Conservation (phyloP, 2,797 vertebrate species). For the Melanotaenia nigrans region DNA sequence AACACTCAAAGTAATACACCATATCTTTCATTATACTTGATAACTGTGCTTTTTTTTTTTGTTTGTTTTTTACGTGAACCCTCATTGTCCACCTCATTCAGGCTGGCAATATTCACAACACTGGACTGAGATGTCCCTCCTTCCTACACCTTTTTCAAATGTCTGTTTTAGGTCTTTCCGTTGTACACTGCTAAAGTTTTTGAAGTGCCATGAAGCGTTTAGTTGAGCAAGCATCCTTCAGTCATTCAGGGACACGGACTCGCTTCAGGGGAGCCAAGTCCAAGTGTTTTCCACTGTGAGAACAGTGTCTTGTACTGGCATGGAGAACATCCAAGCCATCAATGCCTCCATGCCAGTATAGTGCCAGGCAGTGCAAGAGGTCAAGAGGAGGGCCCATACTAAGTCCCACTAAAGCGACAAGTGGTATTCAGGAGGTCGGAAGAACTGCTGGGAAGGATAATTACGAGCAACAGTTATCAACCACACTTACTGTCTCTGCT, state of each 20-base stretch:
- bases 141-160: slow-evolving; percentile 57
- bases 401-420: slow-evolving; percentile 86
- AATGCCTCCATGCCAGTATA: slow-evolving; percentile 81
- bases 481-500: slow-evolving; percentile 26
- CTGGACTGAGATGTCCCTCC: slow-evolving; percentile 51
- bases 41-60: slow-evolving; percentile 33
- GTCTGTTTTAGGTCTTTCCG: slow-evolving; percentile 69
- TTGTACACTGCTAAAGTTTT: slow-evolving; percentile 74
- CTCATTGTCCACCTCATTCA: slow-evolving; percentile 55
- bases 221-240: slow-evolving; percentile 79
- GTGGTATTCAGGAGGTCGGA: slow-evolving; percentile 77
- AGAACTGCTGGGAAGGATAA: slow-evolving; percentile 10
- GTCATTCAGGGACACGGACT: slow-evolving; percentile 75
- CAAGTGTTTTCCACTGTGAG: slow-evolving; percentile 61
- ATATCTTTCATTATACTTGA: slow-evolving; percentile 60
- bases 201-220: slow-evolving; percentile 83
- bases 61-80: slow-evolving; percentile 58
- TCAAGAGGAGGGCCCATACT: slow-evolving; percentile 74
- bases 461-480: slow-evolving; percentile 9
- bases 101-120: slow-evolving; percentile 45
- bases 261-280: slow-evolving; percentile 36
- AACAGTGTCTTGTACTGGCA: slow-evolving; percentile 75
- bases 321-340: slow-evolving; percentile 88
- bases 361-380: slow-evolving; percentile 79
- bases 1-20: slow-evolving; percentile 55